phyloP scores from a whole-genome alignment of 2,797 vertebrate species.

The Hemibagrus guttatus region DNA sequence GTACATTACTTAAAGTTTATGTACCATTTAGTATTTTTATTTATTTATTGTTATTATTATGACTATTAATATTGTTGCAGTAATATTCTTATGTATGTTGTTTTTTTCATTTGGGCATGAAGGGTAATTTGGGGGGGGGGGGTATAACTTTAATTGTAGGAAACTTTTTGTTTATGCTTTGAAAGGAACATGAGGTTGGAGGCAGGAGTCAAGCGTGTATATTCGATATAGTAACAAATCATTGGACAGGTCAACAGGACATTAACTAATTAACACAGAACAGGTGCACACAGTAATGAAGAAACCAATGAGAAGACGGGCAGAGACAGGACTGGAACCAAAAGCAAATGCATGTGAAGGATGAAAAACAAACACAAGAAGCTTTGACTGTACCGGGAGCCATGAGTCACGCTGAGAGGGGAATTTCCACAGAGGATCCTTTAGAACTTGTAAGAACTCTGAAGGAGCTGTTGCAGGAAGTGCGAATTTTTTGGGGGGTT shows the following conservation, averaged over 20 bases:
- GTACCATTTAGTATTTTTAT: too few species aligned
- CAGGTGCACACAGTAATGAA: not conserved
- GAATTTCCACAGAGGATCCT: not conserved
- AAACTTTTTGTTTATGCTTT: too few species aligned
- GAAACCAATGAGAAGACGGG: not conserved
- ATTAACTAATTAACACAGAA: not conserved
- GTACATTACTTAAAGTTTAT: too few species aligned
- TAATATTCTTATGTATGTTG: too few species aligned
- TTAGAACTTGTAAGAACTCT: too few species aligned
- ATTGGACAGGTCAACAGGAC: not conserved
- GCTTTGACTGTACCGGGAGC: too few species aligned
- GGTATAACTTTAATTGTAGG: too few species aligned
- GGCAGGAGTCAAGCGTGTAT: not conserved
- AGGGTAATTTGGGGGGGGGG: too few species aligned
- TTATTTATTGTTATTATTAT: too few species aligned
- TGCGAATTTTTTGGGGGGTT: not conserved
- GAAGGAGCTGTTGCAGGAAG: not conserved
- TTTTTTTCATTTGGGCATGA: too few species aligned
- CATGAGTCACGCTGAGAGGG: too few species aligned
- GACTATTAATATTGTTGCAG: too few species aligned
- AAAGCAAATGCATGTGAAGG: not conserved
- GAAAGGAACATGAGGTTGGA: not conserved
- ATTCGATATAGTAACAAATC: not conserved
- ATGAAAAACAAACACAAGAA: not conserved
- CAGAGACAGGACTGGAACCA: not conserved